These are phyloP conservation scores for Threskiornis aethiopicus DNA, from an alignment of 2,797 vertebrate genomes.

Conservation along the genomic window DNA sequence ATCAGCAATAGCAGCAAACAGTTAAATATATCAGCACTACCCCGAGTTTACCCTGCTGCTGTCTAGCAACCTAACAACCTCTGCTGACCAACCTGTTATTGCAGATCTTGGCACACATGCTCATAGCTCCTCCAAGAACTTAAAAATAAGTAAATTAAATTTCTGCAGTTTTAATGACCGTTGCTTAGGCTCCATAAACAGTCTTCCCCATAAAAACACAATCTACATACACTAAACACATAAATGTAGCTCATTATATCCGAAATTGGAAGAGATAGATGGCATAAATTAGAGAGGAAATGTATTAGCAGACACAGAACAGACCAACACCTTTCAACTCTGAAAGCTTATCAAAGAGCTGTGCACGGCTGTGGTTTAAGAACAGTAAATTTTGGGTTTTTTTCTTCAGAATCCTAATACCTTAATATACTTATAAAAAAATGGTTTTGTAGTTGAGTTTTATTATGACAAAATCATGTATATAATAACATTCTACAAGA, in stretches of 20 bases:
- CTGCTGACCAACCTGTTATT: neutral
- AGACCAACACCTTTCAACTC: neutral
- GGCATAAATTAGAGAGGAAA: neutral
- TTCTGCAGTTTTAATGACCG: neutral
- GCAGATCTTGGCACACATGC: neutral
- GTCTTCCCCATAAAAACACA: neutral
- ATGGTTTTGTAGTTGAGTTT: too few species aligned
- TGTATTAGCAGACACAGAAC: neutral
- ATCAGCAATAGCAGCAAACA: neutral
- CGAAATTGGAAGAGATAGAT: neutral
- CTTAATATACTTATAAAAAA: neutral
- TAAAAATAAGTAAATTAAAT: neutral
- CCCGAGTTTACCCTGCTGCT: neutral
- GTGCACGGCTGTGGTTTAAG: neutral
- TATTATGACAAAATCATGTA: neutral
- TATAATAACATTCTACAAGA: neutral
- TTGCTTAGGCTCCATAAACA: neutral
- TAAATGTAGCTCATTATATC: neutral
- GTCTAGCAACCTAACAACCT: neutral
- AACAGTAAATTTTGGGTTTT: neutral
- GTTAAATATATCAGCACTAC: neutral
- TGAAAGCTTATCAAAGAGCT: neutral
- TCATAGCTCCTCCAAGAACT: neutral
- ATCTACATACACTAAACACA: neutral
- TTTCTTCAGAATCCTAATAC: neutral